Evolutionary conservation across 2,113 vertebrate genomes (phyloP).

Genomic region (Anas platyrhynchos): DNA sequence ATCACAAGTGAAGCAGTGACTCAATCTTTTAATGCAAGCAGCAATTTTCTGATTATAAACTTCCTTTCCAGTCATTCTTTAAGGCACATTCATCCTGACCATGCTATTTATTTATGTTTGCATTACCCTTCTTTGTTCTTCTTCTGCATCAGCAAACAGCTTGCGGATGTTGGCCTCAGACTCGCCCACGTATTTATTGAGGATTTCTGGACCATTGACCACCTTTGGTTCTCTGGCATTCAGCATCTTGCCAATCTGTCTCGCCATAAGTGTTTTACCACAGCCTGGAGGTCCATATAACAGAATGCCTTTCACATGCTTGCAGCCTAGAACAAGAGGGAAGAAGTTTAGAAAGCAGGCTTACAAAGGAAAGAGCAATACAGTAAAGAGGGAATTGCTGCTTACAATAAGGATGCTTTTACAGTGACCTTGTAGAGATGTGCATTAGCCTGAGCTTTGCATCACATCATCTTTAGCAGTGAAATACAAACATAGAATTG

Average conservation of each 20-base stretch:
- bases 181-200: conserved; percentile 98
- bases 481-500: not conserved
- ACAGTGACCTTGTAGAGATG: not conserved
- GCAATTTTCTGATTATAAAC: not conserved
- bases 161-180: conserved; percentile 97
- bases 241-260: conserved; percentile 98
- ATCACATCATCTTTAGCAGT: fast-evolving
- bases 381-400: not conserved
- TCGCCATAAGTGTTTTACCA: conserved; percentile 96
- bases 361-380: not conserved
- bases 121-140: conserved; percentile 93
- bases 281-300: conserved; percentile 95
- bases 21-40: not conserved
- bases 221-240: conserved; percentile 96
- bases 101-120: not conserved
- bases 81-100: not conserved
- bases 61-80: not conserved
- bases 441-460: not conserved
- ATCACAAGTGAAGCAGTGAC: not conserved
- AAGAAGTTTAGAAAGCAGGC: not conserved
- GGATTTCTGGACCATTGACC: conserved; percentile 96
- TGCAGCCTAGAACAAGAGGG: conserved; percentile 84
- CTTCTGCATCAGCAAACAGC: conserved; percentile 96
- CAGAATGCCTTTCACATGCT: conserved; percentile 97
- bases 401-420: not conserved